Conservation (phyloP, 2,888 invertebrate genomes). For the Drosophila fulvimacula region DNA sequence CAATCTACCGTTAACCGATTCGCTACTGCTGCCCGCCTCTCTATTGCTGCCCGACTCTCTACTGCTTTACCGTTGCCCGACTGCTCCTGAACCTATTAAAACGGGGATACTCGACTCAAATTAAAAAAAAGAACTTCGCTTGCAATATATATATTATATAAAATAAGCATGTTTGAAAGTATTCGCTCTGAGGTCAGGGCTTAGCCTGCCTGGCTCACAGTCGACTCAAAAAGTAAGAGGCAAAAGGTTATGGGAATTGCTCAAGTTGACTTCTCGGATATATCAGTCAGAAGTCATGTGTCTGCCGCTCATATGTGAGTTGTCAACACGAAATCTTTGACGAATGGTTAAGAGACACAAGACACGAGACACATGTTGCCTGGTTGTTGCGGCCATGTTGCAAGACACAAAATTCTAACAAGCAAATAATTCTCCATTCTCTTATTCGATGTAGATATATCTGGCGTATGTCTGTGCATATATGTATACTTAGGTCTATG, state of each 20-base stretch:
- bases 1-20: no score
- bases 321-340: constrained; percentile 60
- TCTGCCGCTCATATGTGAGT: constrained; percentile 32
- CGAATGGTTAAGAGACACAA: constrained; percentile 39
- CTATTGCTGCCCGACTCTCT: no score
- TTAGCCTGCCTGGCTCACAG: constrained; percentile 2
- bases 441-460: constrained; percentile 50
- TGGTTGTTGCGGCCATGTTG: constrained; percentile 64
- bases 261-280: constrained; percentile 15
- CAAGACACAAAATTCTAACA: constrained; percentile 67
- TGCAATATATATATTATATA: no score
- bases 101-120: no score
- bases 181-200: constrained; percentile 19
- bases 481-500: background rate
- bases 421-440: constrained; percentile 73
- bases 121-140: no score
- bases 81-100: no score
- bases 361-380: constrained; percentile 59
- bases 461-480: background rate
- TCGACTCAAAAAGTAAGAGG: constrained; percentile 28
- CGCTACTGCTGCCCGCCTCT: no score
- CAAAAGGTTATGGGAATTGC: constrained; percentile 42
- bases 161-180: no score
- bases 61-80: no score
- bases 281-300: constrained; percentile 29